phyloP scores from a whole-genome alignment of 2,888 invertebrate species.

The Microchrysa polita region DNA sequence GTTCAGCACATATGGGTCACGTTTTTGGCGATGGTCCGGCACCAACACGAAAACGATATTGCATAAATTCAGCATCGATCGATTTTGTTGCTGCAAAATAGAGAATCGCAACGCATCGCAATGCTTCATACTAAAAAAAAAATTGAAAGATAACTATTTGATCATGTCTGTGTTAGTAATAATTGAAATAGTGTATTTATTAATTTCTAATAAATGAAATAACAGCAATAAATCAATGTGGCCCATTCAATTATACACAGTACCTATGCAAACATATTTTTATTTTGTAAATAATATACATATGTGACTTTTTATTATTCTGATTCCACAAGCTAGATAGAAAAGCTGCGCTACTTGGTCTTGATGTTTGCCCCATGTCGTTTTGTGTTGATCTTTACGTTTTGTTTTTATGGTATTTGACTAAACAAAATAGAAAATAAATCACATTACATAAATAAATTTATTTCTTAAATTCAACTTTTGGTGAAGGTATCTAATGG shows the following conservation, averaged over 20 bases:
- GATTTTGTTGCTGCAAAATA: conserved; percentile 58
- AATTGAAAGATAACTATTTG: neutral
- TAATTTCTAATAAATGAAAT: conserved; percentile 17
- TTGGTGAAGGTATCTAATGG: conserved; percentile 51
- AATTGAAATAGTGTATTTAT: conserved; percentile 13
- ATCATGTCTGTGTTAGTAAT: neutral
- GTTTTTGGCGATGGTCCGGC: conserved; percentile 97
- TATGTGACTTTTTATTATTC: neutral
- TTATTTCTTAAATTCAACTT: conserved; percentile 10
- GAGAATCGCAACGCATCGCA: neutral
- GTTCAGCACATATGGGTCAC: conserved; percentile 95
- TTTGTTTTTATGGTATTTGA: conserved; percentile 7
- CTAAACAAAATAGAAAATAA: neutral
- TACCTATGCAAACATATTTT: neutral
- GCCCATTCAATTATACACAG: neutral
- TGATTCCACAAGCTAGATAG: neutral
- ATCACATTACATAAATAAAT: neutral
- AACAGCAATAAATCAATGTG: neutral
- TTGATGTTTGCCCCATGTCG: neutral
- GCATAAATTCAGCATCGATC: conserved; percentile 87
- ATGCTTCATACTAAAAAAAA: neutral
- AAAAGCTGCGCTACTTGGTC: neutral
- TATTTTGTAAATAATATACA: too few relatives aligned
- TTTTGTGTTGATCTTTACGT: neutral
- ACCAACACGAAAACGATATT: conserved; percentile 92